Evolutionary conservation across 2,797 vertebrate genomes (phyloP), one percentile per base, ranked within the genome.

Genomic region (Leptatherina wallacei): DNA sequence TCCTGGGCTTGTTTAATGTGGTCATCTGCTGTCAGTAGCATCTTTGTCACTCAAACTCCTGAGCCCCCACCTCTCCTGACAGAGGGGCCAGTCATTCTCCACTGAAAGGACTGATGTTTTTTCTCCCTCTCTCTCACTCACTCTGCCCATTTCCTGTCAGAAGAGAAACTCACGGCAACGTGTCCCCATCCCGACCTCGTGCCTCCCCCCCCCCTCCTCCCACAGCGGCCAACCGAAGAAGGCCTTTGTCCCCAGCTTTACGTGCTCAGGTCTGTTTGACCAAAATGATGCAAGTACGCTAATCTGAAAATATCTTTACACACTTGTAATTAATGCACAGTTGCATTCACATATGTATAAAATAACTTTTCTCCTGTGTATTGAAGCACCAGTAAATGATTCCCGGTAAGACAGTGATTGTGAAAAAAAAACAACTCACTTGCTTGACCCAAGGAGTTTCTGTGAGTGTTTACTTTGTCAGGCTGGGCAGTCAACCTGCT

Each of bases 341-440:
- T 64, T 68, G 58, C 11, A 33, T 4, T 11, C 22, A 40, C 16
- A 55, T 22, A 10, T n/a, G 20, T 47, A 47, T 47, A 20, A 8
- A 47, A 44, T 18, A 20, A 47, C 5, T 24, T 57, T 22, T 54
- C 30, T 40, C 29, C 38, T 20, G 24, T 44, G 9, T 55, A 22
- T 40, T 60, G 18, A 73, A 29, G 6, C 4, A 42, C 68, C 24
- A 7, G 4, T 51, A 29, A 20, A 32, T 64, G 66, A 30, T 33
- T 33, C 3, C 22, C 11, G 33, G 2, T 27, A 60, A 66, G 38
- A 30, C 7, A 22, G 1, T 11, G 49, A 64, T 70, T 38, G 44
- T 24, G 10, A 14, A 60, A 71, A 75, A 40, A 27, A 67, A 27
- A 65, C 59, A 49, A 96, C 96, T 96, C 95, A 99, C 96, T 95